Conservation (phyloP, 2,797 vertebrate genomes). For the Pempheris klunzingeri region DNA sequence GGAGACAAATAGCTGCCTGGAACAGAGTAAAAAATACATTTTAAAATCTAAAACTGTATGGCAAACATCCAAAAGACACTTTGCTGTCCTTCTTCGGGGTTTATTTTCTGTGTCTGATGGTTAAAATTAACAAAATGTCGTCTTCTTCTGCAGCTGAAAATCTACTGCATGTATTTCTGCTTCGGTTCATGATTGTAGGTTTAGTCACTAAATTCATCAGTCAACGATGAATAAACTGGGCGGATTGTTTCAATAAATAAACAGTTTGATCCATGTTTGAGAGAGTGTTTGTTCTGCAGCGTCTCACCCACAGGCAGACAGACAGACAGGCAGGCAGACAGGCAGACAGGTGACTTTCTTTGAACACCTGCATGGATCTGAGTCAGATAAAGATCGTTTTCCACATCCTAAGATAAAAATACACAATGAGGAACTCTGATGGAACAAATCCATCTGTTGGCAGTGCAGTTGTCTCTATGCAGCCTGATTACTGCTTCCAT, state of each 20-base stretch:
- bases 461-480: conserved; percentile 53
- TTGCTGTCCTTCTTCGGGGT: neutral
- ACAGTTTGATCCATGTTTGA: neutral
- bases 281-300: neutral
- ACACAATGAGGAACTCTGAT: conserved; percentile 49
- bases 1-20: neutral
- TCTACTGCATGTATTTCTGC: conserved; percentile 17
- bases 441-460: conserved; percentile 60
- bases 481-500: conserved; percentile 44
- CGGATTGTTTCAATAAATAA: conserved; percentile 45
- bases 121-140: no score
- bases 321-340: no score
- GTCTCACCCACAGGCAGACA: neutral
- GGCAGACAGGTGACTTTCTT: conserved; percentile 29
- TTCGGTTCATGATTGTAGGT: conserved; percentile 21
- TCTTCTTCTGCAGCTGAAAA: no score
- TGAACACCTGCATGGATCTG: conserved; percentile 30
- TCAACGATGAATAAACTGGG: neutral
- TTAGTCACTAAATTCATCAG: conserved; percentile 44
- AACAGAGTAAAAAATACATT: neutral
- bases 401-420: conserved; percentile 38
- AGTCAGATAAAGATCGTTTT: conserved; percentile 71
- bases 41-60: neutral
- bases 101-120: neutral
- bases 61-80: conserved; percentile 5